Evolutionary conservation across 2,888 invertebrate genomes (phyloP), one percentile per base, ranked within the genome.

Genomic region (Drosophila hawaiiensis): DNA sequence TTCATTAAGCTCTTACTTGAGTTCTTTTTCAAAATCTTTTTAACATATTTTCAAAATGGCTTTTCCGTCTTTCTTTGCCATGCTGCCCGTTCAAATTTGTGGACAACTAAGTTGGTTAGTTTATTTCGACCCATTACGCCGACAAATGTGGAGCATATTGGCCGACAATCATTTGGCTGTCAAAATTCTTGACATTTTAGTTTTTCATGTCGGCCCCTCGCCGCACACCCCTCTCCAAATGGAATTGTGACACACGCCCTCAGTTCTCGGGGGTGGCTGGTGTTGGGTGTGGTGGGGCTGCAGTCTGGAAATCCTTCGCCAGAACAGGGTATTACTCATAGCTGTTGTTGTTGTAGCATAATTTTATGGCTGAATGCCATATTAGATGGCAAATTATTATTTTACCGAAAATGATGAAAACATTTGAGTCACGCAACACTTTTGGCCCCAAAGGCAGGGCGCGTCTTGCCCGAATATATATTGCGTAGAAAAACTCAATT

Each of bases 351-450:
- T 16, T 65, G 65, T 37, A 64, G n/a, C 72, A 82, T 89, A 87
- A 84, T 87, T 89, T 88, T 76, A 80, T 86, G 68, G 74, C 82
- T 74, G 55, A 55, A n/a, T 56, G 68, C 73, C 73, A 77, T 79
- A 84, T 84, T 88, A 80, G 76, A 77, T 58, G 77, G 71, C 65
- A 81, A 83, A 83, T 88, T 83, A 82, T 67, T 84, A 78, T 80
- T 83, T 65, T 77, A 78, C 67, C 77, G 53, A 74, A 84, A 81
- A 90, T 91, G 90, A 90, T 91, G 78, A 86, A 90, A 91, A 83
- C 88, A 84, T 90, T 91, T 86, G 68, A 90, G 90, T 91, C 90
- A 90, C 90, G 90, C 90, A 82, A 90, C 75, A 73, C 73, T 73
- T 76, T 81, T 80, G 62, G 63, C 49, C 60, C 59, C 28, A 72